phyloP scores from a whole-genome alignment of 2,888 invertebrate genomes.

The Catonia carolina region DNA sequence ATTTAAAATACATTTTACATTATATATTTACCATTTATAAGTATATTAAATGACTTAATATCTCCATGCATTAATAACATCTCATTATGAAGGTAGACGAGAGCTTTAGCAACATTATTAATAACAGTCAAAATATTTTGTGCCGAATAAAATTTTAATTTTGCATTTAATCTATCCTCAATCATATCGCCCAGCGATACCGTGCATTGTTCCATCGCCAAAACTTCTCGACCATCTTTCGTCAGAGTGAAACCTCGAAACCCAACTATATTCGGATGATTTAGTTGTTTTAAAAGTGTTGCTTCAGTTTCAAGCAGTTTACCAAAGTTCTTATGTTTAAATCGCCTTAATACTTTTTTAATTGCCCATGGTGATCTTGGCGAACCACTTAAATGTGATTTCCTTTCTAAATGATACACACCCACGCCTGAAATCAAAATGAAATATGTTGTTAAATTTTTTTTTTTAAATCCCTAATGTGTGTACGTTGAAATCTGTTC shows the following conservation, averaged over 20 bases:
- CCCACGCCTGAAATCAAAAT: slow-evolving; percentile 54
- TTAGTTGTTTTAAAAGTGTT: slow-evolving; percentile 56
- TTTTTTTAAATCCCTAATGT: too few species aligned
- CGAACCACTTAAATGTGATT: slow-evolving; percentile 57
- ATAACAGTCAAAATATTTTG: slow-evolving; percentile 58
- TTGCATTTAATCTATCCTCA: slow-evolving; percentile 56
- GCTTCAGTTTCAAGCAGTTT: slow-evolving; percentile 64
- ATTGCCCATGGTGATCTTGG: slow-evolving; percentile 81
- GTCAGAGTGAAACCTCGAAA: slow-evolving; percentile 54
- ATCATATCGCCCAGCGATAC: slow-evolving; percentile 66
- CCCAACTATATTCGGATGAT: slow-evolving; percentile 78
- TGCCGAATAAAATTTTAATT: slow-evolving; percentile 53
- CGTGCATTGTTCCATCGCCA: slow-evolving; percentile 75
- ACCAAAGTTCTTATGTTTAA: slow-evolving; percentile 42
- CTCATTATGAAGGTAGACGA: slow-evolving; percentile 69
- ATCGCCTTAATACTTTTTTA: slow-evolving; percentile 57
- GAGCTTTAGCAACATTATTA: slow-evolving; percentile 58
- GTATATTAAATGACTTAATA: slow-evolving; percentile 74
- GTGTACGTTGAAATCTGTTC: too few species aligned
- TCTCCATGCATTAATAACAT: slow-evolving; percentile 72
- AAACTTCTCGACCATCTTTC: slow-evolving; percentile 46
- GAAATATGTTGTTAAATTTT: too few species aligned
- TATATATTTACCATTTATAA: slow-evolving; percentile 54
- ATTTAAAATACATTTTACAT: too few species aligned
- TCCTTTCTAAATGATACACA: slow-evolving; percentile 68